phyloP scores from a whole-genome alignment of 2,888 invertebrate species.

The Coelogynopora nodosa region DNA sequence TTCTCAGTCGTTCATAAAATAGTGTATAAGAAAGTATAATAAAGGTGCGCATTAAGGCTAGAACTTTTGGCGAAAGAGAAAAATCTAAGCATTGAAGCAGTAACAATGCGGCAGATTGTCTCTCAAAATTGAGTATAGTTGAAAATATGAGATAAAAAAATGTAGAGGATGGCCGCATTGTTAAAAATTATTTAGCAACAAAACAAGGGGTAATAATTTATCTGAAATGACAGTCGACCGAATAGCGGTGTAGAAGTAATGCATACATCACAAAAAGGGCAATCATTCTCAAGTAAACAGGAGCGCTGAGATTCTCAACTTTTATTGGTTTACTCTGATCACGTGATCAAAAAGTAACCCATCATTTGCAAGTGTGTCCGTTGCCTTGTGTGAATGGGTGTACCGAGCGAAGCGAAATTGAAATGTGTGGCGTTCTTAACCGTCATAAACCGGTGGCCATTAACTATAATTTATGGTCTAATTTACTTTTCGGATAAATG shows the following conservation, averaged over 20 bases:
- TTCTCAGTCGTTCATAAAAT: no score
- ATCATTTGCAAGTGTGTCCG: slow-evolving; percentile 1
- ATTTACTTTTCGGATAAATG: background rate
- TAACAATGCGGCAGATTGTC: no score
- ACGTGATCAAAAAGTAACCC: background rate
- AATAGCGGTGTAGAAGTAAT: background rate
- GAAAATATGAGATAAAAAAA: no score
- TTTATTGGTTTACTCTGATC: background rate
- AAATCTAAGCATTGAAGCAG: no score
- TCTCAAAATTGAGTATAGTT: no score
- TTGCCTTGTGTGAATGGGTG: background rate
- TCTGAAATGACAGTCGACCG: background rate
- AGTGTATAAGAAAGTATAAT: no score
- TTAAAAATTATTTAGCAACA: background rate
- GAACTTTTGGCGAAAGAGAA: no score
- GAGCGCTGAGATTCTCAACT: background rate
- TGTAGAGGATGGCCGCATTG: slow-evolving; percentile 8
- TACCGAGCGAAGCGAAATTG: background rate
- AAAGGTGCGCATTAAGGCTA: no score
- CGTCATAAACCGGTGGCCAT: slow-evolving; percentile 5
- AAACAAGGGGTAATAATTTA: background rate
- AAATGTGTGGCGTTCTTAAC: background rate
- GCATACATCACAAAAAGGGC: background rate
- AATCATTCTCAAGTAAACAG: background rate
- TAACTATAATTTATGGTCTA: slow-evolving; percentile 22